Conservation (phyloP, 2,797 vertebrate species). For the Scarus forsteni region DNA sequence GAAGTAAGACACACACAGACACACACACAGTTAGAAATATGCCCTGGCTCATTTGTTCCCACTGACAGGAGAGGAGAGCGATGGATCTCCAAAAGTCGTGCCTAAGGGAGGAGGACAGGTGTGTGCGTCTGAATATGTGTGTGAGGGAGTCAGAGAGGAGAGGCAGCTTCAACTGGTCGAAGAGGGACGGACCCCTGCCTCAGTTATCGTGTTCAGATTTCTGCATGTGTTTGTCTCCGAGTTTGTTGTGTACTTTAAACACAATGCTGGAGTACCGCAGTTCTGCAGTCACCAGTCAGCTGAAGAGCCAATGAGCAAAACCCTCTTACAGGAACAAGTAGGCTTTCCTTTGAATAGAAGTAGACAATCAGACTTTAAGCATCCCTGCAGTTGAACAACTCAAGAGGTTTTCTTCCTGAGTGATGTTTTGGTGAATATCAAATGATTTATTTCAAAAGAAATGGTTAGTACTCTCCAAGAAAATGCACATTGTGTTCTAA, state of each 20-base stretch:
- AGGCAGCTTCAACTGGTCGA: constrained; percentile 32
- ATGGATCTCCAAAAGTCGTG: constrained; percentile 56
- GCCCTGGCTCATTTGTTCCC: constrained; percentile 75
- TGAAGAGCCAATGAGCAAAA: constrained; percentile 26
- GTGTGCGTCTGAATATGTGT: constrained; percentile 39
- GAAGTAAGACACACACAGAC: constrained; percentile 59
- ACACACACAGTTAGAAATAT: constrained; percentile 65
- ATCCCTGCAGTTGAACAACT: background rate
- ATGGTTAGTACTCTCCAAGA: too few relatives aligned
- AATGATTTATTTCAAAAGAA: too few relatives aligned
- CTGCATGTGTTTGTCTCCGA: too few relatives aligned
- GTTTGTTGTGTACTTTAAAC: too few relatives aligned
- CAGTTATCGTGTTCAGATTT: background rate
- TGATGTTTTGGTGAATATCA: background rate
- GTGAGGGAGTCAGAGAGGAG: constrained; percentile 3
- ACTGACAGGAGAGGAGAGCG: constrained; percentile 73
- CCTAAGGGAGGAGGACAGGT: constrained; percentile 58
- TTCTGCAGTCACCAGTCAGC: background rate
- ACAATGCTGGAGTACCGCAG: background rate
- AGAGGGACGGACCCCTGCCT: background rate
- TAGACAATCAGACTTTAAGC: background rate
- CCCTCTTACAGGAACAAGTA: background rate
- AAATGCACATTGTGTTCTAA: too few relatives aligned
- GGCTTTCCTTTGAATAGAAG: too few relatives aligned
- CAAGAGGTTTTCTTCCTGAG: constrained; percentile 13